Evolutionary conservation across 2,113 vertebrate species (phyloP).

Genomic region (Nycticorax nycticorax): DNA sequence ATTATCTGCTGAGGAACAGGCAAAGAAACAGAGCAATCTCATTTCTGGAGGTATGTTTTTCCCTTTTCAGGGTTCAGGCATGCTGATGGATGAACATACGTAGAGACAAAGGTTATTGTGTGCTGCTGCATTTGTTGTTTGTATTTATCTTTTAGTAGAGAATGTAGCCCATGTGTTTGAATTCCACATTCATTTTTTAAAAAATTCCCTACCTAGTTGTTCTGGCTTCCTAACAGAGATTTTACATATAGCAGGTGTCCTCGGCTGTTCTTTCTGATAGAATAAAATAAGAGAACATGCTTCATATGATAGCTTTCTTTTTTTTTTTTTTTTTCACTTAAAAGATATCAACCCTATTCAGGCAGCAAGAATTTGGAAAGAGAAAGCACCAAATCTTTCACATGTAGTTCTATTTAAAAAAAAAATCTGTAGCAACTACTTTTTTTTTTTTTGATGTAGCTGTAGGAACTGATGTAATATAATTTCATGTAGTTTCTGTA

Average conservation of each 20-base stretch:
- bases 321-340: neutral
- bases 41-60: neutral
- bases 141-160: neutral
- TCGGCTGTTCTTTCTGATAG: constrained; percentile 4
- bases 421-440: neutral
- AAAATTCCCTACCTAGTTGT: neutral
- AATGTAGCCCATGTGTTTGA: neutral
- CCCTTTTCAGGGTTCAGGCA: neutral
- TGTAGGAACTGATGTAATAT: neutral
- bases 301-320: neutral
- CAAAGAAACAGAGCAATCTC: neutral
- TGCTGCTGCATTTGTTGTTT: neutral
- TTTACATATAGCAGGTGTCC: neutral
- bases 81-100: neutral
- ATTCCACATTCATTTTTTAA: neutral
- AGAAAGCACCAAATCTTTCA: neutral
- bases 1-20: neutral
- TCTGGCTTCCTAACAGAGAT: neutral
- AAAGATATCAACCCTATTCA: neutral
- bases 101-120: neutral
- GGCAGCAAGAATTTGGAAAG: neutral
- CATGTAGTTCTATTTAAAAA: neutral
- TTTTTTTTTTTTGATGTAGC: neutral
- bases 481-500: neutral
- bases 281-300: neutral